These are phyloP conservation scores for Mugil cephalus DNA, from an alignment of 2,113 vertebrate genomes.

Conservation along the genomic window DNA sequence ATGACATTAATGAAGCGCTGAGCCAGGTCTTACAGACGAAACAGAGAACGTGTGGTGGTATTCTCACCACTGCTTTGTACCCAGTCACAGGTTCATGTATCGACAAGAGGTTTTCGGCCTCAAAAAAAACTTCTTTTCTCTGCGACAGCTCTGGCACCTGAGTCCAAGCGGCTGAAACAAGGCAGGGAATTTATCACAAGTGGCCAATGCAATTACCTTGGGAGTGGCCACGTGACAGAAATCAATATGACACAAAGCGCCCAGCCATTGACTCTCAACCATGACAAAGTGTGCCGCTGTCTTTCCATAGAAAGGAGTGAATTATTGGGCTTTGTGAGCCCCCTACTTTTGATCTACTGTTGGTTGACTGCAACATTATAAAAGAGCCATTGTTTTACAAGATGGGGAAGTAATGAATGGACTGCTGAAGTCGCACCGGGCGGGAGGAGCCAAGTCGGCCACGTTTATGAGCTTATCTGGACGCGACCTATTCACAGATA, in stretches of 20 bases:
- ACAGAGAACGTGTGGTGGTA: background rate
- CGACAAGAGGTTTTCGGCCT: slow-evolving; percentile 24
- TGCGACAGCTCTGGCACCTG: slow-evolving; percentile 17
- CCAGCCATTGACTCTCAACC: slow-evolving; percentile 75
- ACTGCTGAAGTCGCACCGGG: slow-evolving; percentile 56
- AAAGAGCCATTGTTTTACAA: slow-evolving; percentile 81
- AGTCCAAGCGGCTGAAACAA: slow-evolving; percentile 60
- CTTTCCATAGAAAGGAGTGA: slow-evolving; percentile 72
- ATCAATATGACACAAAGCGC: slow-evolving; percentile 85
- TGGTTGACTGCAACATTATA: slow-evolving; percentile 74
- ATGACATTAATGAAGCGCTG: background rate
- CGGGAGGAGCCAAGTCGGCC: slow-evolving; percentile 40
- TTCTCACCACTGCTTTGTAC: slow-evolving; percentile 8
- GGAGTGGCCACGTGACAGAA: slow-evolving; percentile 75
- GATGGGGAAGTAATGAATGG: slow-evolving; percentile 70
- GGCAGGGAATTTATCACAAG: slow-evolving; percentile 80
- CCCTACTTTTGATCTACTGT: slow-evolving; percentile 82
- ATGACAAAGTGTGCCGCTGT: slow-evolving; percentile 76
- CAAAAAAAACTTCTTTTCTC: slow-evolving; percentile 57
- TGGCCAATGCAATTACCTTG: slow-evolving; percentile 79
- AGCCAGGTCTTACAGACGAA: slow-evolving; percentile 2
- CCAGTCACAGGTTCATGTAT: slow-evolving; percentile 15
- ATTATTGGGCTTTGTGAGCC: slow-evolving; percentile 77
- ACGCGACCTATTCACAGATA: slow-evolving; percentile 62
- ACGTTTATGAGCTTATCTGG: slow-evolving; percentile 73